These are phyloP conservation scores for Cetoscarus ocellatus DNA, from an alignment of 2,797 vertebrate genomes.

Conservation along the genomic window DNA sequence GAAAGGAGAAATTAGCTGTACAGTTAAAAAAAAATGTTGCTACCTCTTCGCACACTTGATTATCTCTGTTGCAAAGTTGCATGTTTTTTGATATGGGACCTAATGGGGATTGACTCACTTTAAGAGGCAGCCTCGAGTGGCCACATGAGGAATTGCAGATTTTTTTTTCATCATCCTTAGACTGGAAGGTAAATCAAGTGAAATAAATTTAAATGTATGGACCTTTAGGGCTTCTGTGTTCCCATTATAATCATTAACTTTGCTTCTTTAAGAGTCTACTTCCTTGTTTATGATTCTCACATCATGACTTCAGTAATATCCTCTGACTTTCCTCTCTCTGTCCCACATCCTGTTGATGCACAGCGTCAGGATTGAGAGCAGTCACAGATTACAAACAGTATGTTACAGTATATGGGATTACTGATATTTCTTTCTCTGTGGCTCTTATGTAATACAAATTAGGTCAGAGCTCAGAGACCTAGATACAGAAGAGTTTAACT, in stretches of 20 bases:
- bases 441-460: constrained; percentile 47
- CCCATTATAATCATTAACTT: not conserved
- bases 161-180: not conserved
- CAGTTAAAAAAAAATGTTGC: too few relatives aligned
- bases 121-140: not conserved
- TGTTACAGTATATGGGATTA: constrained; percentile 43
- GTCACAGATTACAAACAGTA: constrained; percentile 42
- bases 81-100: not conserved
- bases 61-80: not conserved
- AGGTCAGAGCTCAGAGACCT: constrained; percentile 45
- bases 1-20: too few relatives aligned
- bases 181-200: too few relatives aligned
- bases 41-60: too few relatives aligned
- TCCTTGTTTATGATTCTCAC: not conserved
- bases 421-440: constrained; percentile 27
- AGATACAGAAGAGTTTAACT: constrained; percentile 14
- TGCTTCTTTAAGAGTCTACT: not conserved
- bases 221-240: too few relatives aligned
- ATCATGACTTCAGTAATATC: not conserved
- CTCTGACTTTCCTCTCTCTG: constrained; percentile 2
- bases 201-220: too few relatives aligned
- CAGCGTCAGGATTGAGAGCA: constrained; percentile 42
- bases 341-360: constrained; percentile 14
- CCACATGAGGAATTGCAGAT: not conserved
- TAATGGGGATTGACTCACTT: not conserved